Evolutionary conservation across 2,797 vertebrate species (phyloP), one percentile per base, ranked within the genome.

Genomic region (Valencia hispanica): DNA sequence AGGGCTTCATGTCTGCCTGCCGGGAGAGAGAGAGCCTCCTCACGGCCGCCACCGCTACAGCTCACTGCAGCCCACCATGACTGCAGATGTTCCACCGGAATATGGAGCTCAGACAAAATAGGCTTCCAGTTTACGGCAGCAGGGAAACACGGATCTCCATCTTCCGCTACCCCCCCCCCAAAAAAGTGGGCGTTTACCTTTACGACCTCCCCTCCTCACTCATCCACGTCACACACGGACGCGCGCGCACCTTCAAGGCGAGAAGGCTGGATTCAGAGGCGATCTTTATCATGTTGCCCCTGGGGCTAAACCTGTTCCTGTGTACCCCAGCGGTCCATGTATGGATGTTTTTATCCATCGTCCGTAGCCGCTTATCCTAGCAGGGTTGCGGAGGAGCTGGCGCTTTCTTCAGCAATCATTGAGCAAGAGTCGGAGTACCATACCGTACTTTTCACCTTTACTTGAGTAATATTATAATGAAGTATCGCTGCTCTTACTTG

Each of bases 111-210:
- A 66, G 84, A 75, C 79, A 36, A 39, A 66, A 63, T 3, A 27
- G 41, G 65, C 59, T 66, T 68, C 74, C 80, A 81, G 79, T 92
- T 93, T 88, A 88, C 89, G 86, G 82, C 85, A 83, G 73, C 51
- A 81, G 43, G 39, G 50, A 45, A n/a, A 53, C 22, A 34, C 15
- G 65, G 69, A 80, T 72, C 78, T 27, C 78, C 85, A 77, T 83
- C 85, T 89, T 89, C 89, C 91, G 91, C 89, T 87, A 84, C 84
- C 83, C n/a, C n/a, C n/a, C n/a, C n/a, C n/a, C n/a, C n/a, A n/a
- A 72, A 25, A 30, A 61, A 69, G 88, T 86, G 82, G 89, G 90
- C 83, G 90, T 87, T 53, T 7, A 75, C 75, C 59, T 69, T 79
- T 59, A 59, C n/a, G 32, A 70, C 27, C 66, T 50, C 6, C 45